Conservation (phyloP, 1,140 invertebrate genomes). For the Papilio dardanus region DNA sequence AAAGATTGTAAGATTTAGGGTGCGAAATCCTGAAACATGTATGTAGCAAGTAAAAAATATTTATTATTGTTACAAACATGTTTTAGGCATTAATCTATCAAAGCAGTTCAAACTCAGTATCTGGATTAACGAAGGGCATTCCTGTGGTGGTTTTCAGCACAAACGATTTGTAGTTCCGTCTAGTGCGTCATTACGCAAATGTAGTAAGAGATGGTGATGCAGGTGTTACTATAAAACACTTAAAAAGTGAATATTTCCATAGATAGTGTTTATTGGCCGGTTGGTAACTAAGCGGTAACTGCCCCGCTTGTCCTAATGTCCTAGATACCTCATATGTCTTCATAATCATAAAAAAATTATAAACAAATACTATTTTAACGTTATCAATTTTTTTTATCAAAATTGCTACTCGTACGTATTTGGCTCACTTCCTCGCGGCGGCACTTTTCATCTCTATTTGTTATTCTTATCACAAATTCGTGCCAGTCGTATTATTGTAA, state of each 20-base stretch:
- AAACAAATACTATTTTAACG: conserved; percentile 7
- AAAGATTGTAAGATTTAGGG: neutral
- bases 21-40: neutral
- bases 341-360: neutral
- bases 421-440: conserved; percentile 10
- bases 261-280: too few species aligned
- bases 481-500: conserved; percentile 21
- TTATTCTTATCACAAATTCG: conserved; percentile 5
- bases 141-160: too few species aligned
- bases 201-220: too few species aligned
- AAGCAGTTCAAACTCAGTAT: too few species aligned
- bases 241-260: too few species aligned
- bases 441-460: conserved; percentile 23
- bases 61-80: neutral
- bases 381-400: conserved; percentile 24
- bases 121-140: too few species aligned
- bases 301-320: neutral
- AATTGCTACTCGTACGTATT: conserved; percentile 14
- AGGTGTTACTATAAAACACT: too few species aligned
- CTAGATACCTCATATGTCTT: neutral
- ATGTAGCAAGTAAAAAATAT: neutral
- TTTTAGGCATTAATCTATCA: too few species aligned
- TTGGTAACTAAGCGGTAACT: neutral
- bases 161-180: too few species aligned
- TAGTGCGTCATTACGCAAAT: too few species aligned